Evolutionary conservation across 2,888 invertebrate species (phyloP), one percentile per base, ranked within the genome.

Genomic region (Acleris cristana): DNA sequence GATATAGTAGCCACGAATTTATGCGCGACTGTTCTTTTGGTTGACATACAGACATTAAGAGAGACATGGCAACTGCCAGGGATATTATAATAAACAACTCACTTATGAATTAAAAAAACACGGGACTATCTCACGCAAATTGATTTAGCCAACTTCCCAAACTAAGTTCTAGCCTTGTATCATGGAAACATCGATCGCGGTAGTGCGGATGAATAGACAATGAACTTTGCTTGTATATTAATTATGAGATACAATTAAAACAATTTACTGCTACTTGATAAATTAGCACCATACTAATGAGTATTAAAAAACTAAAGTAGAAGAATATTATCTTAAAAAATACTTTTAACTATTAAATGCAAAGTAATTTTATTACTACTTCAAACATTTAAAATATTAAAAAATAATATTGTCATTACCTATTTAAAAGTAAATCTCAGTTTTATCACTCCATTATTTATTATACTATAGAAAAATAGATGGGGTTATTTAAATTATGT

Each of bases 271-370:
- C 18, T 48, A n/a, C 8, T 4, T 40, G 14, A 40, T 40, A n/a
- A 64, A 71, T 74, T 77, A 79, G 79, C 79, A 79, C 79, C 80
- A 74, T 76, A 71, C 69, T 77, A 76, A 74, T 66, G 75, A 78
- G 74, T 77, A 78, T 78, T 73, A 26, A 72, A 72, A 67, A 71
- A 52, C 57, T 26, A n/a, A 55, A 52, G 18, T 65, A 14, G 51
- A 67, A 61, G 51, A 63, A 58, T 18, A 49, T n/a, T 67, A 71
- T 54, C 67, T 66, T 73, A 71, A 65, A 64, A 66, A 40, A 26
- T 44, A 60, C 23, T 26, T 56, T 64, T 45, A 61, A 45, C 71
- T 74, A 78, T 74, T 79, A 79, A 79, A 79, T 79, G 79, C 79
- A 79, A 75, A 77, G 48, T 64, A 64, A 61, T 30, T 49, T 49